Evolutionary conservation across 2,888 invertebrate species (phyloP).

Genomic region (Eupithecia abbreviata): DNA sequence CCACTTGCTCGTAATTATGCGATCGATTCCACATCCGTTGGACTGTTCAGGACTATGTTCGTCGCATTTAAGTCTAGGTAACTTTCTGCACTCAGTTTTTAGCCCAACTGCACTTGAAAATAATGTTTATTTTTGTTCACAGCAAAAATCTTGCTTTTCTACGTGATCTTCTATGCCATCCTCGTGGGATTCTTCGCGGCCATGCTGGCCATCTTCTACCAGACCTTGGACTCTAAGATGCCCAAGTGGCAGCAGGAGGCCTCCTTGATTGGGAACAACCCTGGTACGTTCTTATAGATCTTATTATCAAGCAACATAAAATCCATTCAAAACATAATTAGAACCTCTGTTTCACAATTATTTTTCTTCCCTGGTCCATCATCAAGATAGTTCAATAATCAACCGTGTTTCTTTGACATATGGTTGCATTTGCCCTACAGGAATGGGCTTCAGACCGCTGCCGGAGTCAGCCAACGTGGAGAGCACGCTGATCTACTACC

Average conservation of each 20-base stretch:
- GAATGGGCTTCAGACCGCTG: slow-evolving; percentile 98
- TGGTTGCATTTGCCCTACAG: slow-evolving; percentile 71
- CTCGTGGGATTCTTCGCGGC: slow-evolving; percentile 97
- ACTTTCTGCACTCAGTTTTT: neutral
- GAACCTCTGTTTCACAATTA: neutral
- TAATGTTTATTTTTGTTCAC: slow-evolving; percentile 68
- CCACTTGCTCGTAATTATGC: slow-evolving; percentile 54
- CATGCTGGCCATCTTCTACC: slow-evolving; percentile 97
- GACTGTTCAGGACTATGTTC: neutral
- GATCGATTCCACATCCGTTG: slow-evolving; percentile 29
- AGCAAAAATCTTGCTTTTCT: slow-evolving; percentile 98
- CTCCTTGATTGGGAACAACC: slow-evolving; percentile 96
- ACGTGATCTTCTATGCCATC: slow-evolving; percentile 96
- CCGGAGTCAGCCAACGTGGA: slow-evolving; percentile 93
- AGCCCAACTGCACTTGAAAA: neutral
- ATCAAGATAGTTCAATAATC: neutral
- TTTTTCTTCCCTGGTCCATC: neutral
- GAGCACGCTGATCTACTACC: slow-evolving; percentile 98
- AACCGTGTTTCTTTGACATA: neutral
- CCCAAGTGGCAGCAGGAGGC: slow-evolving; percentile 95
- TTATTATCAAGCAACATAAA: neutral
- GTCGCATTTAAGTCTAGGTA: neutral
- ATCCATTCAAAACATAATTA: neutral
- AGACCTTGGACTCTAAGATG: slow-evolving; percentile 91
- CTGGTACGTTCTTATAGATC: slow-evolving; percentile 86